phyloP scores from a whole-genome alignment of 2,888 invertebrate species.

The Drosophila siamana region DNA sequence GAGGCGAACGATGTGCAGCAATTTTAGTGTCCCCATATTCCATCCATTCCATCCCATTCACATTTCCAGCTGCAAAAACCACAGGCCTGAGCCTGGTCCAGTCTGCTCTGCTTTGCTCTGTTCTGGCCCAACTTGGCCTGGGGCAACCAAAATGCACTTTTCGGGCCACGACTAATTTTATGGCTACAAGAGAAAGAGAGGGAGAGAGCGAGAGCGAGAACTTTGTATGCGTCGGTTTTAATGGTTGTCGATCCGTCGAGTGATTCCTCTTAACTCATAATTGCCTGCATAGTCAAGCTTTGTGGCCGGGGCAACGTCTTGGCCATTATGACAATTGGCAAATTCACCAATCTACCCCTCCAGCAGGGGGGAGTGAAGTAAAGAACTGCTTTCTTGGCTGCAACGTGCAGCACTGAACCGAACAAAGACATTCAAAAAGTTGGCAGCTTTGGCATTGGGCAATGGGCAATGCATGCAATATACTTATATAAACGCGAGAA shows the following conservation, averaged over 20 bases:
- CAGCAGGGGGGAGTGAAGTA: not conserved
- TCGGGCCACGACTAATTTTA: constrained; percentile 72
- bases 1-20: constrained; percentile 56
- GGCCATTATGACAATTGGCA: constrained; percentile 77
- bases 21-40: constrained; percentile 37
- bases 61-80: not conserved
- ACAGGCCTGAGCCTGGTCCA: not conserved
- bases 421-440: constrained; percentile 65
- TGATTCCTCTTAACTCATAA: constrained; percentile 78
- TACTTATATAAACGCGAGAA: constrained; percentile 54
- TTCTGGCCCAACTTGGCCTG: not conserved
- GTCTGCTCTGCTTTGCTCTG: not conserved
- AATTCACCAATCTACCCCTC: constrained; percentile 48
- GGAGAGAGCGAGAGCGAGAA: constrained; percentile 35
- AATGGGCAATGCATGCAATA: constrained; percentile 52
- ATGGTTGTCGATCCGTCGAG: constrained; percentile 57
- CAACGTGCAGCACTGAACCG: not conserved
- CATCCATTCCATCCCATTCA: not conserved
- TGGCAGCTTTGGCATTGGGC: constrained; percentile 46
- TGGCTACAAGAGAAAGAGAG: constrained; percentile 34
- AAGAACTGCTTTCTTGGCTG: not conserved
- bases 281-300: constrained; percentile 61
- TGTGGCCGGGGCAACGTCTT: constrained; percentile 30
- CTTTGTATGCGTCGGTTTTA: constrained; percentile 69
- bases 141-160: constrained; percentile 52